These are phyloP conservation scores for Drosophila heteroneura DNA, from an alignment of 2,888 invertebrate genomes.

Conservation along the genomic window DNA sequence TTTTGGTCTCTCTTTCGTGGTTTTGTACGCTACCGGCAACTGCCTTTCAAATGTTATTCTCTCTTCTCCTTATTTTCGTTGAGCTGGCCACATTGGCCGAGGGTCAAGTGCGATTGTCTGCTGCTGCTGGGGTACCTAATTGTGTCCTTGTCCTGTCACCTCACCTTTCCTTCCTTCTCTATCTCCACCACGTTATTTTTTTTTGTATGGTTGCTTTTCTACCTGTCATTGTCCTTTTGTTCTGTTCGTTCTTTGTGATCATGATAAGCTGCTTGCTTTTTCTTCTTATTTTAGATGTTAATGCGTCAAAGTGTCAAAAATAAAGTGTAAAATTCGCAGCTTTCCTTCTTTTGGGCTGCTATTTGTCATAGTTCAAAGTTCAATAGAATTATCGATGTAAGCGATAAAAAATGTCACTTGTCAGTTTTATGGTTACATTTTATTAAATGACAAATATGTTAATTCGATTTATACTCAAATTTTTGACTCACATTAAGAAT, in stretches of 20 bases:
- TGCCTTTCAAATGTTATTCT: slow-evolving; percentile 54
- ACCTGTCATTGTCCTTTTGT: slow-evolving; percentile 37
- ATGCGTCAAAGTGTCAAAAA: slow-evolving; percentile 44
- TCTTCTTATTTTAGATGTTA: slow-evolving; percentile 14
- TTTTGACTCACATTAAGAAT: background rate
- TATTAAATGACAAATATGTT: background rate
- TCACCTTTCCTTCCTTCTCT: slow-evolving; percentile 22
- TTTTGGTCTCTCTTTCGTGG: slow-evolving; percentile 26
- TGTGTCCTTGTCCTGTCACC: slow-evolving; percentile 45
- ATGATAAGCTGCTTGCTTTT: slow-evolving; percentile 36
- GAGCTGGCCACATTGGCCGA: slow-evolving; percentile 29
- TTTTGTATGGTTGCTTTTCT: slow-evolving; percentile 54
- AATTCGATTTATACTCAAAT: background rate
- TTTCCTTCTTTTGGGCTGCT: background rate
- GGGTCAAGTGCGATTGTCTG: slow-evolving; percentile 65
- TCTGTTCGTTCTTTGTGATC: slow-evolving; percentile 32
- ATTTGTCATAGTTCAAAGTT: slow-evolving; percentile 22
- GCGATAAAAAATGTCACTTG: slow-evolving; percentile 6
- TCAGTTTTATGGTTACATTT: background rate
- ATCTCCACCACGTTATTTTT: background rate
- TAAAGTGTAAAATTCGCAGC: slow-evolving; percentile 20
- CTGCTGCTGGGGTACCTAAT: slow-evolving; percentile 37
- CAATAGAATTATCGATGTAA: background rate
- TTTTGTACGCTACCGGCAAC: slow-evolving; percentile 63
- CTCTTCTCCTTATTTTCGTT: slow-evolving; percentile 22